A percentile compares a stretch with the other conserved stretches of the same genome.
Conservation (phyloP, 2,797 vertebrate species). For the Prionace glauca region DNA sequence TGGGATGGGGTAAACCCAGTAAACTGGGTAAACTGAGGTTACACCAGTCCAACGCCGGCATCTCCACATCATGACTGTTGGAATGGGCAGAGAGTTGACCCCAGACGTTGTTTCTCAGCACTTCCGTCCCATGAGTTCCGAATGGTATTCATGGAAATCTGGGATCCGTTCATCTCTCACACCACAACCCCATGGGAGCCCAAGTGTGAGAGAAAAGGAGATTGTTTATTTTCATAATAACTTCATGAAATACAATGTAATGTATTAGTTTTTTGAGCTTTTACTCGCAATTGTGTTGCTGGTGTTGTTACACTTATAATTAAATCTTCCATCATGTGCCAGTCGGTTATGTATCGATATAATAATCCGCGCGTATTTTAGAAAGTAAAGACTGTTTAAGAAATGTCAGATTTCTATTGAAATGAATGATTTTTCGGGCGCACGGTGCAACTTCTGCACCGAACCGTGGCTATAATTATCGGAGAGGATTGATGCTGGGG, state of each 20-base stretch:
- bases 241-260: no score
- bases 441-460: background rate
- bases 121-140: background rate
- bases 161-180: background rate
- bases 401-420: conserved; percentile 9
- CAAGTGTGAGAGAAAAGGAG: background rate
- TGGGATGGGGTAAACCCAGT: background rate
- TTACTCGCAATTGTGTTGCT: background rate
- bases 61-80: no score
- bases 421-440: background rate
- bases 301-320: background rate
- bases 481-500: no score
- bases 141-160: background rate
- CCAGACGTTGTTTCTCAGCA: background rate
- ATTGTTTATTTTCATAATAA: background rate
- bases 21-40: no score
- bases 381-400: background rate
- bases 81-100: background rate
- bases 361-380: background rate
- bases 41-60: no score
- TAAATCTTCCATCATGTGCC: background rate
- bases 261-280: background rate
- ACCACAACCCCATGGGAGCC: background rate
- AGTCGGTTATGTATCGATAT: background rate
- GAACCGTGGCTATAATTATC: background rate